These are phyloP conservation scores for Dynastes tityus DNA, from an alignment of 2,888 invertebrate genomes.

Conservation along the genomic window DNA sequence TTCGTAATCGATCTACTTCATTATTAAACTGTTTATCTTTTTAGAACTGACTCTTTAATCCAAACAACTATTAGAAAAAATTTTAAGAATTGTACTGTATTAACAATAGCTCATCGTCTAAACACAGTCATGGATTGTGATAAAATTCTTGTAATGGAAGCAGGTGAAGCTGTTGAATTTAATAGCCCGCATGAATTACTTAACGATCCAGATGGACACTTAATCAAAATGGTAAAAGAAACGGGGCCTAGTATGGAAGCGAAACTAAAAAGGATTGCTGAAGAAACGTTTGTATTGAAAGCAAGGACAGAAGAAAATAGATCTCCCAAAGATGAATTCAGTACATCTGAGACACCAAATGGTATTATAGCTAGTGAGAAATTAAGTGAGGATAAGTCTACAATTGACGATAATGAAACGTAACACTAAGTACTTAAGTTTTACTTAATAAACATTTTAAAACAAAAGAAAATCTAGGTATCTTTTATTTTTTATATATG, in stretches of 20 bases:
- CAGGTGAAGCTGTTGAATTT: constrained; percentile 72
- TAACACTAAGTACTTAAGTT: constrained; percentile 2
- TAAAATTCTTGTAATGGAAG: constrained; percentile 76
- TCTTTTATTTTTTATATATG: constrained; percentile 23
- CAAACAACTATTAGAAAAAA: constrained; percentile 83
- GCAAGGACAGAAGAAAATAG: constrained; percentile 3
- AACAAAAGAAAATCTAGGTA: neutral
- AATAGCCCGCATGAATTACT: constrained; percentile 71
- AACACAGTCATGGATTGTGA: constrained; percentile 90
- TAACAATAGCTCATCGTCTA: constrained; percentile 87
- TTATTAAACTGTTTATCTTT: constrained; percentile 26
- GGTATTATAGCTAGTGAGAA: constrained; percentile 1
- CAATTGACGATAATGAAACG: neutral
- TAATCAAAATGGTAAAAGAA: constrained; percentile 65
- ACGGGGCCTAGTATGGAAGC: constrained; percentile 63
- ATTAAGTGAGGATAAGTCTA: neutral
- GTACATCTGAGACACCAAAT: neutral
- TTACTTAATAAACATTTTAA: neutral
- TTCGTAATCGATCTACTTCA: neutral
- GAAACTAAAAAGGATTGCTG: constrained; percentile 61
- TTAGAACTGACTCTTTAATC: constrained; percentile 81
- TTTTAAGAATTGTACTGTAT: constrained; percentile 83
- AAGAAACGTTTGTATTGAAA: constrained; percentile 48
- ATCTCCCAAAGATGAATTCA: neutral
- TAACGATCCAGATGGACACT: constrained; percentile 62